Evolutionary conservation across 2,797 vertebrate genomes (phyloP).

Genomic region (Lerista edwardsae): DNA sequence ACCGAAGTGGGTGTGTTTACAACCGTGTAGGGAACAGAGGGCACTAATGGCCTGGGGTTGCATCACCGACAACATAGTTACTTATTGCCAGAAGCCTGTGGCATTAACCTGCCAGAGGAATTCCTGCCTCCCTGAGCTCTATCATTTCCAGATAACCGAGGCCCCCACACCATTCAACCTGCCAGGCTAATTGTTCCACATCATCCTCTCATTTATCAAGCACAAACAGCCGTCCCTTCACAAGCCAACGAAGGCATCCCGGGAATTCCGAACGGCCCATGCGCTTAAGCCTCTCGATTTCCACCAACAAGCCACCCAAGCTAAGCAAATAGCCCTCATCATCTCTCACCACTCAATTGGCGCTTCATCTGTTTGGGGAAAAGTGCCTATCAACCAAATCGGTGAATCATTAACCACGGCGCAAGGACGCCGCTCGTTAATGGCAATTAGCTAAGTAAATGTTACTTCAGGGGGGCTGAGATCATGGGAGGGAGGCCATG

Average conservation of each 20-base stretch:
- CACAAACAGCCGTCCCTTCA: conserved; percentile 64
- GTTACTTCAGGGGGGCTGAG: not conserved
- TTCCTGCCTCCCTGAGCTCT: conserved; percentile 46
- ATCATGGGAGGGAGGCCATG: too few species aligned
- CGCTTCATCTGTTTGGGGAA: conserved; percentile 44
- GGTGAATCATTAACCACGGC: conserved; percentile 69
- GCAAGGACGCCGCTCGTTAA: conserved; percentile 63
- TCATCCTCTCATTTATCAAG: conserved; percentile 65
- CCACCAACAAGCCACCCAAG: conserved; percentile 42
- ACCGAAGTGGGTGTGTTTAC: conserved; percentile 50
- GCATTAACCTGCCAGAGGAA: conserved; percentile 59
- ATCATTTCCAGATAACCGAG: conserved; percentile 43
- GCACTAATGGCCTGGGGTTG: conserved; percentile 53
- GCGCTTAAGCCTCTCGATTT: conserved; percentile 58
- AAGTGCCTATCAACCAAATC: conserved; percentile 28
- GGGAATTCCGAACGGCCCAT: conserved; percentile 55
- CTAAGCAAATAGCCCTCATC: conserved; percentile 60
- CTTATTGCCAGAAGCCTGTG: conserved; percentile 64
- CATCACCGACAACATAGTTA: conserved; percentile 67
- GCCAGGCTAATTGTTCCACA: conserved; percentile 43
- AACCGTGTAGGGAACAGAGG: conserved; percentile 42
- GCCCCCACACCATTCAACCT: conserved; percentile 14
- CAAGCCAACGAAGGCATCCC: conserved; percentile 59
- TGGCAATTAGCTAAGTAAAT: conserved; percentile 56
- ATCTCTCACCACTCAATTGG: conserved; percentile 55